Conservation (phyloP, 2,797 vertebrate genomes). For the Phataginus tricuspis region DNA sequence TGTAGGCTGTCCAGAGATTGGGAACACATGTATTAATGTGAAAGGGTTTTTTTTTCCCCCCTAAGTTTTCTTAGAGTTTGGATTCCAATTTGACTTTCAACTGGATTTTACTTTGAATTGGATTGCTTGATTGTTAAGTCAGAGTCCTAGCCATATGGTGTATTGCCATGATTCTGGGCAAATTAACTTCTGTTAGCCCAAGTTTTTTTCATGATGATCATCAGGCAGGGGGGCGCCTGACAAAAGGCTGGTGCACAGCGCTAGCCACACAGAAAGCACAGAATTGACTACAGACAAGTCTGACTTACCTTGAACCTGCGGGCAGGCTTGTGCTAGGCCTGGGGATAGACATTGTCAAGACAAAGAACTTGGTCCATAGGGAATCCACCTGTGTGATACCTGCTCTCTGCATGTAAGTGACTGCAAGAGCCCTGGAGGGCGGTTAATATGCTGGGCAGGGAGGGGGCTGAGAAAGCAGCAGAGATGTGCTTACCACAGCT, state of each 20-base stretch:
- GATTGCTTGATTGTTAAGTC: not conserved
- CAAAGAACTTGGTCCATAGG: not conserved
- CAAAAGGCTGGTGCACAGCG: accelerated
- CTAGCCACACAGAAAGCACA: not conserved
- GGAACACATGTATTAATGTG: not conserved
- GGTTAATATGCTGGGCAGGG: not conserved
- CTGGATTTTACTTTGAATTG: not conserved
- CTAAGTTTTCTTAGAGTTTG: not conserved
- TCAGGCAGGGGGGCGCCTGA: not conserved
- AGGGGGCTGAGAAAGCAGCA: not conserved
- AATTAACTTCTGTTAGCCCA: not conserved
- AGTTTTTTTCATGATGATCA: not conserved
- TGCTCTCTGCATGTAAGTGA: not conserved
- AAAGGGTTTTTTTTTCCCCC: not conserved
- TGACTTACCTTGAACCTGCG: accelerated
- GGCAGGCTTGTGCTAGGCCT: not conserved
- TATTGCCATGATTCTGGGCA: not conserved
- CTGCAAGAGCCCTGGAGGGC: too few species aligned
- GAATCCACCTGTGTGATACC: not conserved
- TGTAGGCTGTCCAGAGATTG: not conserved
- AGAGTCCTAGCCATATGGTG: not conserved
- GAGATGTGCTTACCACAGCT: not conserved
- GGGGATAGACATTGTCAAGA: too few species aligned
- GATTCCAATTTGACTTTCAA: not conserved
- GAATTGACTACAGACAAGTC: not conserved